Base-by-base conservation (phyloP, 1,140 invertebrate species). In the Microplitis mediator region DNA sequence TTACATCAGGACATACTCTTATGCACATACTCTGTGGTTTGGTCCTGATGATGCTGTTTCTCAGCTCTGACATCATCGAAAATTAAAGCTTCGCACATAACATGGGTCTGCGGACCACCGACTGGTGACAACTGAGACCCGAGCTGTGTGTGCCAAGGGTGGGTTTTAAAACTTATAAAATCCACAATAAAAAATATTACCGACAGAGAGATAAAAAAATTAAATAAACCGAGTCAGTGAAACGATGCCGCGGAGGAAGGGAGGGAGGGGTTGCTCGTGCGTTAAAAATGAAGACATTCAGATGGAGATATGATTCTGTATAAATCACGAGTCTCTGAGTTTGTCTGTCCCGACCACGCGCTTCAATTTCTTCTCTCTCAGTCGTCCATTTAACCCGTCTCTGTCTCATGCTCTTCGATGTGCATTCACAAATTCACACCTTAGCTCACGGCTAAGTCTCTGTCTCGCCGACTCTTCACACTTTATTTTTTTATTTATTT, bases 211-310 rank as follows among this genome's bases (percentile, higher is more conserved):
- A 16, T n/a, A 54, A 54, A 54, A n/a, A 54, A 54, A 54, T 14
- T 31, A 23, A 34, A 31, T 13, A 34, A 35, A 36, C n/a, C 11
- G 60, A 56, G 52, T 23, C 52, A 13, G 9, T 13, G 31, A 74
- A 76, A 76, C 45, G 58, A 69, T 71, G 73, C 64, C 72, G 71
- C 70, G 31, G 60, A 34, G 4, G 60, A 35, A 14, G 32, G 36
- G 75, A 69, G 73, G 64, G 74, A 35, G 58, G 32, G 61, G 60
- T 69, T 54, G 70, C 64, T 67, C 70, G 70, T 78, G 79, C 79
- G 80, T 79, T 82, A 80, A 82, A 82, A 82, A 82, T 82, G 81
- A 82, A 82, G 80, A 81, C 81, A 82, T 82, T 82, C 80, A 78
- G 79, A 82, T 80, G 78, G 75, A 82, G 81, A 82, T 82, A 81